A percentile compares a stretch with the other conserved stretches of the same genome.
Conservation (phyloP, 2,888 invertebrate species). For the Parnassius glacialis region DNA sequence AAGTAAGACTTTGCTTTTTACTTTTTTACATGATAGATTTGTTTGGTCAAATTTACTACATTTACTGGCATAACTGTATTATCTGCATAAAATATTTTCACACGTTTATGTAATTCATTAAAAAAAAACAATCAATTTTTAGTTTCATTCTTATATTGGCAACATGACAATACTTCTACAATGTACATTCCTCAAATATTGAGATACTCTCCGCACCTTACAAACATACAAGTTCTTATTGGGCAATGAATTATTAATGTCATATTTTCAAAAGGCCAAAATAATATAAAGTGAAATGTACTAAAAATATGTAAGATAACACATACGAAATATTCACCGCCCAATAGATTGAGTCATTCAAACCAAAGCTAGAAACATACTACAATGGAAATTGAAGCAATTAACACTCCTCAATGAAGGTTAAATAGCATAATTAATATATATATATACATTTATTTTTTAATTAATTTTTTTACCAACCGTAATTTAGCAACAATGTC, state of each 20-base stretch:
- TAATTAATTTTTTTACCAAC: too few relatives aligned
- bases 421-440: too few relatives aligned
- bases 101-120: slow-evolving; percentile 29
- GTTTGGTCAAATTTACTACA: slow-evolving; percentile 25
- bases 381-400: not conserved
- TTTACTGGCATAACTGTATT: too few relatives aligned
- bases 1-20: not conserved
- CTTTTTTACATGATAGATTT: slow-evolving; percentile 5
- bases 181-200: slow-evolving; percentile 62
- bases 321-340: not conserved
- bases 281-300: not conserved
- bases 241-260: slow-evolving; percentile 3
- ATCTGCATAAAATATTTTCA: slow-evolving; percentile 8
- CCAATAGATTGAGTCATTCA: not conserved
- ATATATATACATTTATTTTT: too few relatives aligned
- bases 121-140: slow-evolving; percentile 44
- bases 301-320: too few relatives aligned
- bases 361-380: not conserved
- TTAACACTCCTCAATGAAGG: not conserved
- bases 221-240: slow-evolving; percentile 34
- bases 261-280: too few relatives aligned
- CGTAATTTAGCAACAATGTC: too few relatives aligned
- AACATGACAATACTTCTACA: slow-evolving; percentile 31
- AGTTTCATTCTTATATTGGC: slow-evolving; percentile 34
- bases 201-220: slow-evolving; percentile 52